A percentile compares a stretch with the other conserved stretches of the same genome.
These are phyloP conservation scores for Stegodyphus mimosarum DNA, from an alignment of 1,140 invertebrate species.

Conservation along the genomic window DNA sequence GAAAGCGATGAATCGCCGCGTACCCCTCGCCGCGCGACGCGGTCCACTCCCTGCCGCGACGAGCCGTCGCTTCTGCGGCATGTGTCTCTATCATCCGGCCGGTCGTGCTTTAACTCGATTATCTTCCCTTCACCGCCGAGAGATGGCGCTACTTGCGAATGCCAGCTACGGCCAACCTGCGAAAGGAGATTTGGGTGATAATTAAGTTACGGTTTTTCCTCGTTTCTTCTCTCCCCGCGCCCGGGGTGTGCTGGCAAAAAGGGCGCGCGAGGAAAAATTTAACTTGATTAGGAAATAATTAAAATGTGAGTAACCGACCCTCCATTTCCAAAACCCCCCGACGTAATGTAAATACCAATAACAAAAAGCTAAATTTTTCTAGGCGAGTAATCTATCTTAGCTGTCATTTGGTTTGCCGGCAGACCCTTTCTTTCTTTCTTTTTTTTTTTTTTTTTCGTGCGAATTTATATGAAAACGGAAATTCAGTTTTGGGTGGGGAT, in stretches of 20 bases:
- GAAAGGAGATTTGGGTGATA: slow-evolving; percentile 33
- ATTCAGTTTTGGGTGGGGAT: not conserved
- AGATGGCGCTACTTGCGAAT: slow-evolving; percentile 38
- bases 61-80: not conserved
- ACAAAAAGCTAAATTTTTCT: slow-evolving; percentile 47
- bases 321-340: not conserved
- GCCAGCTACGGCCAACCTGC: slow-evolving; percentile 7
- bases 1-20: not conserved
- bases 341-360: slow-evolving; percentile 57
- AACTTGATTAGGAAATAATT: slow-evolving; percentile 61
- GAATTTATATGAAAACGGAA: not conserved
- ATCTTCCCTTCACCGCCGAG: slow-evolving; percentile 27
- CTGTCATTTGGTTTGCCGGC: slow-evolving; percentile 32
- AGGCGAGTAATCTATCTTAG: slow-evolving; percentile 46
- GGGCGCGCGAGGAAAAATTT: slow-evolving; percentile 29
- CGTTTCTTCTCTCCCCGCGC: not conserved
- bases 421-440: no score
- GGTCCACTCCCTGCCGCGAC: slow-evolving; percentile 34
- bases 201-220: slow-evolving; percentile 51
- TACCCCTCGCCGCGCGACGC: slow-evolving; percentile 9
- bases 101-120: slow-evolving; percentile 47
- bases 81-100: not conserved
- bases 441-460: not conserved
- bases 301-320: slow-evolving; percentile 54
- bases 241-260: slow-evolving; percentile 1